These are phyloP conservation scores for Eulimnadia texana DNA, from an alignment of 1,140 invertebrate genomes.

Conservation along the genomic window DNA sequence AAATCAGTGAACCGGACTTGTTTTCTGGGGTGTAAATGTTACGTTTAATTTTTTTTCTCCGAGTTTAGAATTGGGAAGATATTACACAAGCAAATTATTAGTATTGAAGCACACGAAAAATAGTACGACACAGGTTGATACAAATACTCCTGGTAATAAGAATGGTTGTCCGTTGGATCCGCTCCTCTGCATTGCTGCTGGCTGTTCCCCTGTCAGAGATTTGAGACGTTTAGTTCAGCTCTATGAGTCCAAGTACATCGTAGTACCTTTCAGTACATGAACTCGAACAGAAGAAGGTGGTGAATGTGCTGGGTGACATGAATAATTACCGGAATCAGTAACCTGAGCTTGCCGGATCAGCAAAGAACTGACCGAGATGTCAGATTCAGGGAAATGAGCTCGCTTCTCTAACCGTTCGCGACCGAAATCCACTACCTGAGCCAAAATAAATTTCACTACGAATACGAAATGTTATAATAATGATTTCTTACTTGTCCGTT, in stretches of 20 bases:
- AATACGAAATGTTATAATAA: background rate
- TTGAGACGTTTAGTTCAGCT: too few species aligned
- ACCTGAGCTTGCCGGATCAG: constrained; percentile 13
- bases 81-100: too few species aligned
- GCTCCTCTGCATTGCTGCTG: constrained; percentile 22
- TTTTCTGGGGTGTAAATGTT: background rate
- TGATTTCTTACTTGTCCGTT: constrained; percentile 21
- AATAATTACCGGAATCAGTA: constrained; percentile 51
- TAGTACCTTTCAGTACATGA: constrained; percentile 60
- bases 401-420: constrained; percentile 10
- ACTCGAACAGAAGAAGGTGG: constrained; percentile 62
- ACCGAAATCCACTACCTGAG: constrained; percentile 18
- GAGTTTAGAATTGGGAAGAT: too few species aligned
- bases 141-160: background rate
- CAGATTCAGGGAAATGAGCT: constrained; percentile 8
- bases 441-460: background rate
- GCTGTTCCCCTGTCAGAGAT: constrained; percentile 22
- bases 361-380: constrained; percentile 14
- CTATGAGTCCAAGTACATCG: background rate
- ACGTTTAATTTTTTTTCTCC: too few species aligned
- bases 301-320: constrained; percentile 64
- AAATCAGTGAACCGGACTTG: background rate
- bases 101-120: background rate
- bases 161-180: background rate
- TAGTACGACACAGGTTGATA: background rate